These are phyloP conservation scores for Channa maculata DNA, from an alignment of 2,113 vertebrate species.

Conservation along the genomic window DNA sequence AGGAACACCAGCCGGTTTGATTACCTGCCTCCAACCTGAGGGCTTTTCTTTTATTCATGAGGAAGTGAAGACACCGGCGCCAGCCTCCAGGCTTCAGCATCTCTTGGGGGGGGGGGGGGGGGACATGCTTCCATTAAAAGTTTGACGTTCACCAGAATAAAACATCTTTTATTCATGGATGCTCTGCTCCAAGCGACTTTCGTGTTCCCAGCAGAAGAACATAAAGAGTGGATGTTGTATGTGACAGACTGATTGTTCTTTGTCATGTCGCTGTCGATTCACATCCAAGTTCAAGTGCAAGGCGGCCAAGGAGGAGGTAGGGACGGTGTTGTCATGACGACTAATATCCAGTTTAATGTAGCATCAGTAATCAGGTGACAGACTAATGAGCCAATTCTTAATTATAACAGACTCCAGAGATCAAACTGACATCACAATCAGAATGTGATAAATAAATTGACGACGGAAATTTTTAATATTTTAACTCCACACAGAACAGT, in stretches of 20 bases:
- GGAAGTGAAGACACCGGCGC: background rate
- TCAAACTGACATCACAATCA: no score
- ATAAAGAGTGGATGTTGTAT: background rate
- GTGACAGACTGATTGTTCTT: constrained; percentile 5
- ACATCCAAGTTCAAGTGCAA: constrained; percentile 2
- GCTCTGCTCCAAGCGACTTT: background rate
- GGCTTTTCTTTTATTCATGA: constrained; percentile 28
- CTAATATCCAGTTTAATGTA: constrained; percentile 5
- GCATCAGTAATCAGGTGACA: background rate
- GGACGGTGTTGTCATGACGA: constrained; percentile 6
- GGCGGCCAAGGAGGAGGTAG: background rate
- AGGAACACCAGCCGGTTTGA: background rate
- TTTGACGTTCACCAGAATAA: constrained; percentile 6
- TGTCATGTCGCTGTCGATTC: background rate
- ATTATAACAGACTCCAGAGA: no score
- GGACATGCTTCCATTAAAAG: background rate
- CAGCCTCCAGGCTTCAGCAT: background rate
- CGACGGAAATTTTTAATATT: no score
- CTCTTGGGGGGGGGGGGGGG: background rate
- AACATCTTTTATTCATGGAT: constrained; percentile 23
- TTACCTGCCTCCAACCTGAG: constrained; percentile 24
- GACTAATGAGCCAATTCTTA: no score
- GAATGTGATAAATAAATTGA: no score
- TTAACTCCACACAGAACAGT: no score
- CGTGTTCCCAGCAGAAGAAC: constrained; percentile 16